Percentiles rank a stretch among this genome's conserved stretches.
phyloP scores from a whole-genome alignment of 2,797 vertebrate genomes.

The Crocidura indochinensis region DNA sequence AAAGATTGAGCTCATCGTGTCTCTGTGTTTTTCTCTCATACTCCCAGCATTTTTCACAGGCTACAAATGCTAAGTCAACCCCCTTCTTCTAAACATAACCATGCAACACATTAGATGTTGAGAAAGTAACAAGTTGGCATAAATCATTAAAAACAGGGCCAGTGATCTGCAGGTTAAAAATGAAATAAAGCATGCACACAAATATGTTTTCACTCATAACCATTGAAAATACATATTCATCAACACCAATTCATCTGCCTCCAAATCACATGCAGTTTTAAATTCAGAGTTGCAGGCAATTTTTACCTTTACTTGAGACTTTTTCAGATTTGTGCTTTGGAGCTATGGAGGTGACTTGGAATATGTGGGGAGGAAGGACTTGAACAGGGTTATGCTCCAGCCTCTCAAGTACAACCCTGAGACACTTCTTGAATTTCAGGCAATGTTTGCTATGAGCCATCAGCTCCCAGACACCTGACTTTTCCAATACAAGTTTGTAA shows the following conservation, averaged over 20 bases:
- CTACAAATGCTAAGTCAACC: conserved; percentile 37
- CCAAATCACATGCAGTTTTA: conserved; percentile 77
- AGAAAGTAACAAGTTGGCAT: conserved; percentile 31
- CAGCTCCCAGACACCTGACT: background rate
- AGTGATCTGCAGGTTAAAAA: conserved; percentile 60
- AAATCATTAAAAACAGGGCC: conserved; percentile 33
- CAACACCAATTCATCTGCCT: conserved; percentile 78
- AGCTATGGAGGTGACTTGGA: background rate
- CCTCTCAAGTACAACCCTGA: background rate
- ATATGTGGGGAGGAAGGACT: no score
- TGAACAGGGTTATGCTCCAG: background rate
- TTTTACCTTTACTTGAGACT: conserved; percentile 76
- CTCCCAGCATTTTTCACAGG: conserved; percentile 62
- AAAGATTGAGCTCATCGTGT: conserved; percentile 38
- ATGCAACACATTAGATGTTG: conserved; percentile 32
- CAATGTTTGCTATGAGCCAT: background rate
- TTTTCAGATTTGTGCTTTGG: conserved; percentile 23
- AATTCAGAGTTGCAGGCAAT: conserved; percentile 74
- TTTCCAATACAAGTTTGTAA: background rate
- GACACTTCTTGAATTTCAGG: background rate
- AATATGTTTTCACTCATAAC: conserved; percentile 53
- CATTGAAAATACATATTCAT: conserved; percentile 82
- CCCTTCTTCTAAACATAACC: conserved; percentile 35
- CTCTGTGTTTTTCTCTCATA: conserved; percentile 1
- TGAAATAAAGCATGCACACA: conserved; percentile 55